These are phyloP conservation scores for Perizoma affinitatum DNA, from an alignment of 2,888 invertebrate genomes.

Conservation along the genomic window DNA sequence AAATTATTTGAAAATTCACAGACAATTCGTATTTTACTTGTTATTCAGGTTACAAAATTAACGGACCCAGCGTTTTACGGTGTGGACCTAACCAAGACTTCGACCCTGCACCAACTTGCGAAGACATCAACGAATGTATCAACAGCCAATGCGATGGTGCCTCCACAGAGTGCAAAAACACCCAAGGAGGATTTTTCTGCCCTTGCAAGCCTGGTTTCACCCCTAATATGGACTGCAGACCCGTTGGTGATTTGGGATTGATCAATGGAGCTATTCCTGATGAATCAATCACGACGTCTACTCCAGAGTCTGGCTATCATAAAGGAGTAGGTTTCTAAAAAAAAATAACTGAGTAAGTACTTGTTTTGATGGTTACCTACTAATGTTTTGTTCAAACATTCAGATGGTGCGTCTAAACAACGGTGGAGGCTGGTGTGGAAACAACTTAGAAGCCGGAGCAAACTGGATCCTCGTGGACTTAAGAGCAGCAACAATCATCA, in stretches of 20 bases:
- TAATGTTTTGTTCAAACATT: slow-evolving; percentile 37
- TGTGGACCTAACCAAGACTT: slow-evolving; percentile 94
- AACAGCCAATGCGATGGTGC: slow-evolving; percentile 95
- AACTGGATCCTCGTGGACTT: slow-evolving; percentile 96
- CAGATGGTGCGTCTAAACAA: slow-evolving; percentile 93
- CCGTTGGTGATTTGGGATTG: slow-evolving; percentile 94
- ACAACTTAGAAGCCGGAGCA: slow-evolving; percentile 91
- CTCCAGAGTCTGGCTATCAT: slow-evolving; percentile 91
- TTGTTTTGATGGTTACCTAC: slow-evolving; percentile 4
- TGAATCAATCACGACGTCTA: slow-evolving; percentile 93
- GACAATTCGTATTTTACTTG: background rate
- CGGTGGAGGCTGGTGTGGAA: slow-evolving; percentile 95
- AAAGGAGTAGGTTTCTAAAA: slow-evolving; percentile 86
- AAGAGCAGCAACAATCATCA: slow-evolving; percentile 93
- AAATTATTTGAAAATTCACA: too few relatives aligned
- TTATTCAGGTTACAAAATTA: slow-evolving; percentile 90
- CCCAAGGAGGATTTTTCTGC: slow-evolving; percentile 94
- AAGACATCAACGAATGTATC: slow-evolving; percentile 95
- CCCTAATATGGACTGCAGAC: slow-evolving; percentile 94
- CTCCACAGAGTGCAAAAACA: slow-evolving; percentile 95
- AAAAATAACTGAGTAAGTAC: background rate
- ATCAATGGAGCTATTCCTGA: slow-evolving; percentile 95
- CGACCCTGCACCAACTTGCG: slow-evolving; percentile 93
- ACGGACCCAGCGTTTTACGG: slow-evolving; percentile 91
- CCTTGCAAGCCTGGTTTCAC: slow-evolving; percentile 93